Evolutionary conservation across 2,113 vertebrate genomes (phyloP).

Genomic region (Megalops atlanticus): DNA sequence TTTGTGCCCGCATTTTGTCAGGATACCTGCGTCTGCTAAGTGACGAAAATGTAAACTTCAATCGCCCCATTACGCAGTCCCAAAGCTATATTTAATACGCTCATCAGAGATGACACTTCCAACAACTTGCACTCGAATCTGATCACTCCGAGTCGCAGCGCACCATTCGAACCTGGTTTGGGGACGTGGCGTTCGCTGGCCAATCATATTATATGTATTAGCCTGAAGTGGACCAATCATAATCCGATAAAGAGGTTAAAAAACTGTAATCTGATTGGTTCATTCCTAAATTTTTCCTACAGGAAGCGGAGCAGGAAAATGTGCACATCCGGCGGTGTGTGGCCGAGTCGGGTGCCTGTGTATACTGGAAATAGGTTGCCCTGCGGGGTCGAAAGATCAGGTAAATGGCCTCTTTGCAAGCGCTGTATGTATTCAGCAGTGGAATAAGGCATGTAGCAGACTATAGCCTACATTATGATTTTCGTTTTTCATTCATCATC

Average conservation of each 20-base stretch:
- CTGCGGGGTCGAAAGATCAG: neutral
- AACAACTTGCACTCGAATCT: too few species aligned
- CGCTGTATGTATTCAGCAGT: neutral
- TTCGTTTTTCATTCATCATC: too few species aligned
- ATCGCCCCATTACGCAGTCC: too few species aligned
- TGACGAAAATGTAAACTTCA: too few species aligned
- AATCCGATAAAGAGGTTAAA: slow-evolving; percentile 16
- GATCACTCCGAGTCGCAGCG: too few species aligned
- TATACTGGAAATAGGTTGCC: neutral
- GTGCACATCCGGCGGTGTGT: slow-evolving; percentile 14
- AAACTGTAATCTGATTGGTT: slow-evolving; percentile 36
- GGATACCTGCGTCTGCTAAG: too few species aligned
- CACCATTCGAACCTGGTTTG: too few species aligned
- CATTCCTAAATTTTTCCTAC: neutral
- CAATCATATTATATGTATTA: slow-evolving; percentile 64
- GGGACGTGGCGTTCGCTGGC: slow-evolving; percentile 75
- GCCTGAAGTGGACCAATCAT: slow-evolving; percentile 66
- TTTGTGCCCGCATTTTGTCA: too few species aligned
- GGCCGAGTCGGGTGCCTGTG: neutral
- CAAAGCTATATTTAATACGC: too few species aligned
- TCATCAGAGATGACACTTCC: too few species aligned
- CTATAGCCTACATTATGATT: neutral
- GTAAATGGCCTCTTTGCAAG: neutral
- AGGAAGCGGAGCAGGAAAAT: slow-evolving; percentile 12
- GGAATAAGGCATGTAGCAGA: neutral